A percentile compares a stretch with the other conserved stretches of the same genome.
phyloP scores from a whole-genome alignment of 30 jellyfish, hydroid and myxozoan genomes.

The Cassiopea xamachana region DNA sequence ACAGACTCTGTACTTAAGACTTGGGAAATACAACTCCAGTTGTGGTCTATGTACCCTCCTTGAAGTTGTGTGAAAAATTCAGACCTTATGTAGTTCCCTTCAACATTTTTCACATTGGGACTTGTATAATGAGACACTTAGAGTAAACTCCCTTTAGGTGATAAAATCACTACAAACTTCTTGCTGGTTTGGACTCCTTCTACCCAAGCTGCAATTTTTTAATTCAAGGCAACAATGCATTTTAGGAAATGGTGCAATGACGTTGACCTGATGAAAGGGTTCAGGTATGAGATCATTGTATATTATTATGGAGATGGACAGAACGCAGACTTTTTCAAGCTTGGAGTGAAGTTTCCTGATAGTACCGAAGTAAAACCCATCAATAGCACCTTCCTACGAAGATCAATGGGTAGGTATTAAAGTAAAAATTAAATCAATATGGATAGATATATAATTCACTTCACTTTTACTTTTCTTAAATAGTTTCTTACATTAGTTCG shows the following conservation, averaged over 20 bases:
- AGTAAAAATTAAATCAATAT: not conserved
- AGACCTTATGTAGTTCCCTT: too few species aligned
- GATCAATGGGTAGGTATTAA: constrained; percentile 35
- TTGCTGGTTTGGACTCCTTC: too few species aligned
- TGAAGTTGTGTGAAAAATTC: too few species aligned
- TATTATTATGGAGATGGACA: constrained; percentile 9
- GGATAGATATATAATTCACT: not conserved
- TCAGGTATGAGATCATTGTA: constrained; percentile 17
- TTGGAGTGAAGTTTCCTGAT: constrained; percentile 49
- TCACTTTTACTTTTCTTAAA: too few species aligned
- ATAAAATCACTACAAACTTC: too few species aligned
- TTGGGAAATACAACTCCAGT: too few species aligned
- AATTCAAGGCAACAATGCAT: not conserved
- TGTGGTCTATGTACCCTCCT: too few species aligned
- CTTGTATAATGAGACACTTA: too few species aligned
- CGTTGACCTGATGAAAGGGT: constrained; percentile 13
- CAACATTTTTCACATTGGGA: too few species aligned
- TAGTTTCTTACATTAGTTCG: too few species aligned
- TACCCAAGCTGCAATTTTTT: not conserved
- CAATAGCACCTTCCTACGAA: not conserved
- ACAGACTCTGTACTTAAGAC: too few species aligned
- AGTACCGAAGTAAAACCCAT: constrained; percentile 28
- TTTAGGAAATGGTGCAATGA: constrained; percentile 24
- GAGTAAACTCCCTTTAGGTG: too few species aligned
- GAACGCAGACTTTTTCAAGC: constrained; percentile 15